Percentiles rank a stretch among this genome's conserved stretches.
Evolutionary conservation across 1,140 invertebrate species (phyloP).

Genomic region (Drosophila azteca): DNA sequence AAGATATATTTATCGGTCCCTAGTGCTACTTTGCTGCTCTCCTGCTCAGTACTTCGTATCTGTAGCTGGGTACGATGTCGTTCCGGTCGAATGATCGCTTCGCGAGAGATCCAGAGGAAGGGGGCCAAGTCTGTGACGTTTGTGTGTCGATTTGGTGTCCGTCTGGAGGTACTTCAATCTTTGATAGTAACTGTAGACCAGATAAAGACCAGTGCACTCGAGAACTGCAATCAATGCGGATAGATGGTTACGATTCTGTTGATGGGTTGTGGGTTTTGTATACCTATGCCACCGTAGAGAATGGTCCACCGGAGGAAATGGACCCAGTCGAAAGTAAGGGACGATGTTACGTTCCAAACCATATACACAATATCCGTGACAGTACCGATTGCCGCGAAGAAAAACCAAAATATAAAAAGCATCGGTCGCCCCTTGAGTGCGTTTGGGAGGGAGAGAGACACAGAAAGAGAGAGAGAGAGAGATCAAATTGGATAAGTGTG

Average conservation of each 20-base stretch:
- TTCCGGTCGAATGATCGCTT: background rate
- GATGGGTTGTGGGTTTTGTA: too few relatives aligned
- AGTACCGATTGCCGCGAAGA: slow-evolving; percentile 37
- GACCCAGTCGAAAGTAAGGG: background rate
- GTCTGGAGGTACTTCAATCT: background rate
- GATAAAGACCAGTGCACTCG: slow-evolving; percentile 37
- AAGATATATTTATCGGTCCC: background rate
- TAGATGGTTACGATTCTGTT: too few relatives aligned
- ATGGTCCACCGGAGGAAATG: slow-evolving; percentile 25
- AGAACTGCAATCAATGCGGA: slow-evolving; percentile 8
- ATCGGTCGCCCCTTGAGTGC: slow-evolving; percentile 2
- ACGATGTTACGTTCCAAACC: slow-evolving; percentile 16
- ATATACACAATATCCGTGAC: slow-evolving; percentile 25
- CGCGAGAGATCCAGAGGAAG: too few relatives aligned
- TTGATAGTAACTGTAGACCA: slow-evolving; percentile 44
- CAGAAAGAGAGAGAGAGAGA: too few relatives aligned
- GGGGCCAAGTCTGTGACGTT: too few relatives aligned
- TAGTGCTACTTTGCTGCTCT: background rate
- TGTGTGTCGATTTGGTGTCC: too few relatives aligned
- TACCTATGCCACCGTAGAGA: slow-evolving; percentile 49
- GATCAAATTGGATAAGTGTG: background rate
- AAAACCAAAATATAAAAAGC: slow-evolving; percentile 39
- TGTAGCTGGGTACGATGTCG: background rate
- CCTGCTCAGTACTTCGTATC: background rate
- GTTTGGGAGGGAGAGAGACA: too few relatives aligned